Base-by-base conservation (phyloP, 1,140 invertebrate species). In the Cecropterus lyciades region DNA sequence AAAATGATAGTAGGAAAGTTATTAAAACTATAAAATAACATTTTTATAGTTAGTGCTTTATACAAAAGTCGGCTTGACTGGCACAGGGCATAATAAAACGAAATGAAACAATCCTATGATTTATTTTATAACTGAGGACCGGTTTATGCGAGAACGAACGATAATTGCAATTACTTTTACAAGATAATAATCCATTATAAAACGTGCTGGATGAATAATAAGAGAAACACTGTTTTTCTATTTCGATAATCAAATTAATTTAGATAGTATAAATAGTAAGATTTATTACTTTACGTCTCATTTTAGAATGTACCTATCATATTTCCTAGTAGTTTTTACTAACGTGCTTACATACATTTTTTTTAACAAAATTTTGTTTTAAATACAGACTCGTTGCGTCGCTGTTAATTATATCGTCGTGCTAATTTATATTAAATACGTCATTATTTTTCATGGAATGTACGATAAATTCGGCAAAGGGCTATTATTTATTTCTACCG, bases 71-170 rank as follows among this genome's bases (percentile, higher is more conserved):
- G 65, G 59, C 65, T 73, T 80, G 82, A 84, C 80, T 71, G 80
- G 79, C 80, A 79, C 72, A 72, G 71, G 67, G 71, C 76, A 79
- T 82, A 81, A 88, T 88, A 84, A 85, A 85, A 85, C 84, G 80
- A 80, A 85, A 85, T 84, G 78, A 84, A 84, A 88, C 85, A 85
- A 82, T 86, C 76, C 78, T 24, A 67, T 86, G 85, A 88, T 85
- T 88, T 88, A 88, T 88, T 88, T 85, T 76, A 82, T 79, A 74
- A 71, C 73, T 60, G 65, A 46, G 79, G 76, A 81, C 56, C 55
- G 70, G 56, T 65, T 82, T 81, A 85, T 87, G 77, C 74, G 64
- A 64, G 37, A 59, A 27, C 43, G 10, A 45, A 33, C 17, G 27
- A 51, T 66, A 52, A 52, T 65, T 65, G 10, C 17, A 48, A 40